A percentile compares a stretch with the other conserved stretches of the same genome.
Conservation (phyloP, 2,797 vertebrate species). For the Chelidonichthys spinosus region DNA sequence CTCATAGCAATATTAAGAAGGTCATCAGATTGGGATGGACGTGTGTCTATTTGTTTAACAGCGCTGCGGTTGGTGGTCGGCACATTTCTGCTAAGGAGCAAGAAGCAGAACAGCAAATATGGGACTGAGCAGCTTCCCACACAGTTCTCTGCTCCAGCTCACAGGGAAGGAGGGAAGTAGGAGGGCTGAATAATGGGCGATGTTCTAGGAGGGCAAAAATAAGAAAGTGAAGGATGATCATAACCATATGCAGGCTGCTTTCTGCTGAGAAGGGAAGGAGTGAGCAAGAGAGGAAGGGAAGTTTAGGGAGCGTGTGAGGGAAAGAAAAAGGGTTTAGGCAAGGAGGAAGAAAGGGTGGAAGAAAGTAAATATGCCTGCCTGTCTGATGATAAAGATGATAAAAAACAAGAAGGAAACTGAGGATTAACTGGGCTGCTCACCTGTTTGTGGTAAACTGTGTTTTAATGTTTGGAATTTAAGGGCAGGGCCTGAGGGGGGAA, state of each 20-base stretch:
- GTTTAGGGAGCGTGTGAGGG: slow-evolving; percentile 39
- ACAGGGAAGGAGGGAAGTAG: slow-evolving; percentile 69
- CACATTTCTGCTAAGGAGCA: slow-evolving; percentile 79
- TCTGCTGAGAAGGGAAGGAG: slow-evolving; percentile 62
- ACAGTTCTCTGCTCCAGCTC: slow-evolving; percentile 60
- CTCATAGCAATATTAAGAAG: slow-evolving; percentile 13
- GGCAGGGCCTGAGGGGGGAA: slow-evolving; percentile 55
- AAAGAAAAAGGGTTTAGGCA: slow-evolving; percentile 18
- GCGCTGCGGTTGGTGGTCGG: slow-evolving; percentile 68
- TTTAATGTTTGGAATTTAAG: slow-evolving; percentile 57
- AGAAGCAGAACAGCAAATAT: slow-evolving; percentile 74
- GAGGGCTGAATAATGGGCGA: slow-evolving; percentile 63
- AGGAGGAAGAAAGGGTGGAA: slow-evolving; percentile 2
- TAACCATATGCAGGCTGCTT: slow-evolving; percentile 84
- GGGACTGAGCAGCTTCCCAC: slow-evolving; percentile 72
- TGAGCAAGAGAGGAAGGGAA: slow-evolving; percentile 42
- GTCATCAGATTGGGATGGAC: slow-evolving; percentile 57
- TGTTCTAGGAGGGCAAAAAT: slow-evolving; percentile 74
- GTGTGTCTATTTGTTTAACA: slow-evolving; percentile 73
- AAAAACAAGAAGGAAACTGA: slow-evolving; percentile 41
- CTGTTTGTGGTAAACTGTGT: slow-evolving; percentile 42
- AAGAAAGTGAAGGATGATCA: slow-evolving; percentile 82
- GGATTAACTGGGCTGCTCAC: slow-evolving; percentile 24
- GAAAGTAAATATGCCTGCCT: background rate
- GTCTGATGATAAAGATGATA: slow-evolving; percentile 40